A percentile compares a stretch with the other conserved stretches of the same genome.
Conservation (phyloP, 2,888 invertebrate genomes). For the Sminthurinus aureus region DNA sequence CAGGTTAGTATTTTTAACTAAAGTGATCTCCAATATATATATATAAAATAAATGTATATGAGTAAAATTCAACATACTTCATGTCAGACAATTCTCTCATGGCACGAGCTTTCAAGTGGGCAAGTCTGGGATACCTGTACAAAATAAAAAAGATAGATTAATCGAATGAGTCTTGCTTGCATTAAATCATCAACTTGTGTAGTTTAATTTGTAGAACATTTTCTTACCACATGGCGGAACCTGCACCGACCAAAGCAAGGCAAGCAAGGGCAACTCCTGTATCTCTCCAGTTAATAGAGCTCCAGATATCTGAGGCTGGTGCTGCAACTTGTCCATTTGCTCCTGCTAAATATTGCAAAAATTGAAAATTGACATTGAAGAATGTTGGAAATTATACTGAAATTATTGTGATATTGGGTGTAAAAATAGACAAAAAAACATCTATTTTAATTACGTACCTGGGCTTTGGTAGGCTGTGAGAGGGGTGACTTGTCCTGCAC, state of each 20-base stretch:
- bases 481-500: no score
- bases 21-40: background rate
- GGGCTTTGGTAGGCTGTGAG: no score
- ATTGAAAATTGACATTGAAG: background rate
- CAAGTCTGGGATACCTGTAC: slow-evolving; percentile 42
- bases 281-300: slow-evolving; percentile 44
- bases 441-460: no score
- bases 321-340: background rate
- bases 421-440: no score
- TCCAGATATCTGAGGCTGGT: slow-evolving; percentile 8
- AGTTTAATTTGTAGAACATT: background rate
- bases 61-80: slow-evolving; percentile 17
- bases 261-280: slow-evolving; percentile 42
- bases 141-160: no score
- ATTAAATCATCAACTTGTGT: no score
- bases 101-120: slow-evolving; percentile 48
- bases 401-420: background rate
- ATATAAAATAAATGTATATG: background rate
- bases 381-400: background rate
- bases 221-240: slow-evolving; percentile 41
- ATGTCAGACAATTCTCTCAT: slow-evolving; percentile 54
- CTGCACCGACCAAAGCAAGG: slow-evolving; percentile 46
- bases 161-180: no score
- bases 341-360: background rate
- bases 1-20: background rate